A percentile compares a stretch with the other conserved stretches of the same genome.
Evolutionary conservation across 2,113 vertebrate genomes (phyloP).

Genomic region (Brachionichthys hirsutus): DNA sequence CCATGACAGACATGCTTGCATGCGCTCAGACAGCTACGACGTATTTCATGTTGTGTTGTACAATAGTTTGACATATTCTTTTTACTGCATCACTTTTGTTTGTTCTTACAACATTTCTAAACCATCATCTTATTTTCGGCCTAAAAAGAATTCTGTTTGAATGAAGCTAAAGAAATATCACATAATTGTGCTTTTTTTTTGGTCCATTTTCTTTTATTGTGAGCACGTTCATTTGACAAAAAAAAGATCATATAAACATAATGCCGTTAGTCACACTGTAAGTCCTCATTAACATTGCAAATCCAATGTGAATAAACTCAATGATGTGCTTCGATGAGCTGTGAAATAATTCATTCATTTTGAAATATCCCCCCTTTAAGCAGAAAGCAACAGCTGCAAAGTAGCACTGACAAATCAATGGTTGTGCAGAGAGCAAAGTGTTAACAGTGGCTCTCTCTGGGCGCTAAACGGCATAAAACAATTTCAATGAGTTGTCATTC

Average conservation of each 20-base stretch:
- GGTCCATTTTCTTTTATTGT: background rate
- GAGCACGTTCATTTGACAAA: background rate
- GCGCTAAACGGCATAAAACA: conserved; percentile 27
- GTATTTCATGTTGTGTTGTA: background rate
- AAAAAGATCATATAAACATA: conserved; percentile 21
- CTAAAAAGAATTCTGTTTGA: too few species aligned
- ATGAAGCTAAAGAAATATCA: too few species aligned
- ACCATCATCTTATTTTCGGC: background rate
- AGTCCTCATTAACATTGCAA: conserved; percentile 40
- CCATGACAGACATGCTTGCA: background rate
- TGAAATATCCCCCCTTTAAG: conserved; percentile 35
- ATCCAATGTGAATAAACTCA: conserved; percentile 46
- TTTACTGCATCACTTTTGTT: too few species aligned
- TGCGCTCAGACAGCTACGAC: background rate
- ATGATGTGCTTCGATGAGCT: conserved; percentile 64
- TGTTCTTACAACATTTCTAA: background rate
- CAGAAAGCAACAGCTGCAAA: conserved; percentile 30
- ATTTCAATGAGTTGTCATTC: conserved; percentile 55
- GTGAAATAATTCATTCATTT: conserved; percentile 54
- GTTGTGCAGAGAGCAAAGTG: conserved; percentile 37
- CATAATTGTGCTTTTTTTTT: too few species aligned
- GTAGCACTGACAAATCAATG: background rate
- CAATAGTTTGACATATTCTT: background rate
- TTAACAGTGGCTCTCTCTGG: conserved; percentile 44
- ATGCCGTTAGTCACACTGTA: conserved; percentile 33